A percentile compares a stretch with the other conserved stretches of the same genome.
Conservation (phyloP, 1,140 invertebrate genomes). For the Sitodiplosis mosellana region DNA sequence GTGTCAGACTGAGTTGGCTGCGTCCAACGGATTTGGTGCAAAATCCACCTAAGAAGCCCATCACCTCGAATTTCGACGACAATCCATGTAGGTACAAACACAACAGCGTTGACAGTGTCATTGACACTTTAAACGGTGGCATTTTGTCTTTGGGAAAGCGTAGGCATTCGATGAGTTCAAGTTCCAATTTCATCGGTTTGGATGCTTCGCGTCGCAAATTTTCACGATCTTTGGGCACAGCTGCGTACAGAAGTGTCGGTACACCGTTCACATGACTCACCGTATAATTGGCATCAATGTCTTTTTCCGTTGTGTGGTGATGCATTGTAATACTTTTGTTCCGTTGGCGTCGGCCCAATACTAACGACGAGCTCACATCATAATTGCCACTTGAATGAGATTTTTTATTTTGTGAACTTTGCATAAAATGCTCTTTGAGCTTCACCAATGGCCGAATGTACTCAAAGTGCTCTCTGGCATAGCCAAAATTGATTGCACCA, state of each 20-base stretch:
- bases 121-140: constrained; percentile 37
- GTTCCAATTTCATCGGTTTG: constrained; percentile 12
- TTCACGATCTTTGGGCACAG: constrained; percentile 19
- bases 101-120: constrained; percentile 37
- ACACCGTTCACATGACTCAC: constrained; percentile 32
- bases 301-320: constrained; percentile 17
- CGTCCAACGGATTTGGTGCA: constrained; percentile 13
- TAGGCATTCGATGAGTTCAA: constrained; percentile 30
- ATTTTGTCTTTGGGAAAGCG: constrained; percentile 30
- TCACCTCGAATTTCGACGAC: constrained; percentile 44
- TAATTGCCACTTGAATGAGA: background rate
- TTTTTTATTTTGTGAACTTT: background rate
- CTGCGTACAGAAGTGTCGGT: constrained; percentile 23
- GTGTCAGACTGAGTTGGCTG: constrained; percentile 24
- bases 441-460: constrained; percentile 4
- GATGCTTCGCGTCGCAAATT: no score
- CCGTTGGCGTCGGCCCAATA: background rate
- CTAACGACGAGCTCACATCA: background rate
- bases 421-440: constrained; percentile 2
- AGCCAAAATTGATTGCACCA: constrained; percentile 45
- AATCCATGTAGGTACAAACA: constrained; percentile 52
- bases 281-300: constrained; percentile 40
- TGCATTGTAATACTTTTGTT: constrained; percentile 1
- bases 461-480: constrained; percentile 26
- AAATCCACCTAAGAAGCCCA: constrained; percentile 47